These are phyloP conservation scores for Carettochelys insculpta DNA, from an alignment of 2,113 vertebrate genomes.

Conservation along the genomic window DNA sequence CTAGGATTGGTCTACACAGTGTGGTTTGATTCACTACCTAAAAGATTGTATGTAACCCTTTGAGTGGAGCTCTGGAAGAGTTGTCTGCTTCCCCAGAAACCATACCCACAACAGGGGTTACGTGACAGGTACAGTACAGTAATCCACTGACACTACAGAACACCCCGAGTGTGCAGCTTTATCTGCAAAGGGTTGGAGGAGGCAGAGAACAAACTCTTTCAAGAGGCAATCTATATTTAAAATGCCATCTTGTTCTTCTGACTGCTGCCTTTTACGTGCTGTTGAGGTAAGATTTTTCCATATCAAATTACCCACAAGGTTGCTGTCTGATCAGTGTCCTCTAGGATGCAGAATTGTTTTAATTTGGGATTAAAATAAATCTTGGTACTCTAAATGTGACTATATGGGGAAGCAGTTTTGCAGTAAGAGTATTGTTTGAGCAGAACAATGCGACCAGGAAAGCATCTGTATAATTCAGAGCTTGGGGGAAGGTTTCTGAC, in stretches of 20 bases:
- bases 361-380: not conserved
- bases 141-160: constrained; percentile 60
- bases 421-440: not conserved
- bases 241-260: constrained; percentile 93
- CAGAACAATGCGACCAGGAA: constrained; percentile 38
- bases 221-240: constrained; percentile 75
- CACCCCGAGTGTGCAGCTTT: constrained; percentile 41
- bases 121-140: constrained; percentile 74
- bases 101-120: constrained; percentile 69
- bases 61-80: constrained; percentile 77
- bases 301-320: constrained; percentile 8
- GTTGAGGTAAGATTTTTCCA: constrained; percentile 85
- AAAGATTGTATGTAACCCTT: constrained; percentile 79
- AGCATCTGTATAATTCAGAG: constrained; percentile 34
- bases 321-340: not conserved
- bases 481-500: constrained; percentile 17
- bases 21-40: constrained; percentile 81
- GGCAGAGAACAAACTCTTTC: constrained; percentile 42
- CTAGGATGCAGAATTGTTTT: not conserved
- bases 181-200: constrained; percentile 54
- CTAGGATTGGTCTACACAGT: constrained; percentile 76
- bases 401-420: not conserved
- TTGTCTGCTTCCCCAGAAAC: constrained; percentile 73
- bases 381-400: not conserved
- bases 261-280: constrained; percentile 89